phyloP scores from a whole-genome alignment of 2,888 invertebrate species.

The Phyllotreta cruciferae region DNA sequence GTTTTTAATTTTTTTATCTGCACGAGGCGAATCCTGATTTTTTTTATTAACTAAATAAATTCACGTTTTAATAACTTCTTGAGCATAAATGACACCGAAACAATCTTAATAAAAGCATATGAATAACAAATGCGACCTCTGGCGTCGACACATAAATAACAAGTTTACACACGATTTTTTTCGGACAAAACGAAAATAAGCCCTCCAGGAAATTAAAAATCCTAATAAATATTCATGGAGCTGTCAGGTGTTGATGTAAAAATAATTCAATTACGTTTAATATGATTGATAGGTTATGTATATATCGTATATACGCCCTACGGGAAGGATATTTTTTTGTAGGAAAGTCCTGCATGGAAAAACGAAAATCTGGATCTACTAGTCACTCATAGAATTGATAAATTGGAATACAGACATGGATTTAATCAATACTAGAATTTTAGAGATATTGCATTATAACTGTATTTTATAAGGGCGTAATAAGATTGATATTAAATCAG shows the following conservation, averaged over 20 bases:
- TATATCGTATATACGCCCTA: constrained; percentile 6
- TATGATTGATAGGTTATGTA: constrained; percentile 43
- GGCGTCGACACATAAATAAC: constrained; percentile 36
- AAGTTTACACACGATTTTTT: constrained; percentile 40
- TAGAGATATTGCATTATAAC: too few relatives aligned
- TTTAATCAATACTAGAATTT: too few relatives aligned
- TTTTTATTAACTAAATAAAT: too few relatives aligned
- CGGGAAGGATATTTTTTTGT: constrained; percentile 3
- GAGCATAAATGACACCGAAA: neutral
- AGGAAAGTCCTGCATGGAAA: neutral
- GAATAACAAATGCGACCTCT: constrained; percentile 36
- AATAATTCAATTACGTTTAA: constrained; percentile 45
- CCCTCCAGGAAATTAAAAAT: constrained; percentile 46
- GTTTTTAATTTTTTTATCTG: too few relatives aligned
- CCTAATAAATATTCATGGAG: constrained; percentile 47
- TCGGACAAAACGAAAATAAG: constrained; percentile 41
- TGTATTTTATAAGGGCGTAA: too few relatives aligned
- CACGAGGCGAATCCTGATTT: too few relatives aligned
- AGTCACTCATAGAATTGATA: neutral
- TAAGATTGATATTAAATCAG: too few relatives aligned
- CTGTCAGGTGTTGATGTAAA: constrained; percentile 47
- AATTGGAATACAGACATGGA: too few relatives aligned
- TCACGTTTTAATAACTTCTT: too few relatives aligned
- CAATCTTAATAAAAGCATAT: constrained; percentile 27
- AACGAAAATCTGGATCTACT: constrained; percentile 4